Percentiles rank a stretch among this genome's conserved stretches.
phyloP scores from a whole-genome alignment of 1,140 invertebrate genomes.

The Chrysomallon squamiferum region DNA sequence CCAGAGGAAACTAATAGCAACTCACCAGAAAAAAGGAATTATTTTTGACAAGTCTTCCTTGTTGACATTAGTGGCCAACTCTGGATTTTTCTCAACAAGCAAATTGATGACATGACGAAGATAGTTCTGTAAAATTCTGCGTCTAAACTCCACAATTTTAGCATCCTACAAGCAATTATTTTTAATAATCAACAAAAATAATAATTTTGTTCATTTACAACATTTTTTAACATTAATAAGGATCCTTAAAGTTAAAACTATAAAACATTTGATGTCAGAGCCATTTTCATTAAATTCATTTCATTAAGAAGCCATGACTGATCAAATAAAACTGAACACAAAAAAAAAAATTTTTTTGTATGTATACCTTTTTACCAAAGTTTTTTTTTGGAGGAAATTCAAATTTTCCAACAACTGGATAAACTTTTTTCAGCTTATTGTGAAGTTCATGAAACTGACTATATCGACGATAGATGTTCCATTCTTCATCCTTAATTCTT shows the following conservation, averaged over 20 bases:
- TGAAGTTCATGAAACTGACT: conserved; percentile 88
- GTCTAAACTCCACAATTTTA: conserved; percentile 79
- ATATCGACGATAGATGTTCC: conserved; percentile 92
- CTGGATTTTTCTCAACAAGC: conserved; percentile 72
- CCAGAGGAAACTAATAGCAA: too few species aligned
- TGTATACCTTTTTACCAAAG: conserved; percentile 89
- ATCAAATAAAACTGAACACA: too few species aligned
- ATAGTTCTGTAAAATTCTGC: conserved; percentile 79
- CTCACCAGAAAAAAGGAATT: conserved; percentile 83
- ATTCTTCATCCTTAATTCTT: conserved; percentile 85
- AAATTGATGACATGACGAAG: conserved; percentile 78
- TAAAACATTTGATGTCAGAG: too few species aligned
- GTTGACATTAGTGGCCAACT: conserved; percentile 73
- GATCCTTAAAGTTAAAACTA: too few species aligned
- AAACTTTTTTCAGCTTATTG: conserved; percentile 80
- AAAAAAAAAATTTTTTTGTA: too few species aligned
- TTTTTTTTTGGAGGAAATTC: conserved; percentile 95
- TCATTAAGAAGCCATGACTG: too few species aligned
- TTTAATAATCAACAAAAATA: too few species aligned
- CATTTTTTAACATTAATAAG: too few species aligned
- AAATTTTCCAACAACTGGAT: conserved; percentile 78
- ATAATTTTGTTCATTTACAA: too few species aligned
- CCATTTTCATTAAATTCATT: too few species aligned
- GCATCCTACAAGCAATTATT: conserved; percentile 78
- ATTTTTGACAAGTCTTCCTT: conserved; percentile 76